Evolutionary conservation across 2,797 vertebrate genomes (phyloP).

Genomic region (Lagodon rhomboides): DNA sequence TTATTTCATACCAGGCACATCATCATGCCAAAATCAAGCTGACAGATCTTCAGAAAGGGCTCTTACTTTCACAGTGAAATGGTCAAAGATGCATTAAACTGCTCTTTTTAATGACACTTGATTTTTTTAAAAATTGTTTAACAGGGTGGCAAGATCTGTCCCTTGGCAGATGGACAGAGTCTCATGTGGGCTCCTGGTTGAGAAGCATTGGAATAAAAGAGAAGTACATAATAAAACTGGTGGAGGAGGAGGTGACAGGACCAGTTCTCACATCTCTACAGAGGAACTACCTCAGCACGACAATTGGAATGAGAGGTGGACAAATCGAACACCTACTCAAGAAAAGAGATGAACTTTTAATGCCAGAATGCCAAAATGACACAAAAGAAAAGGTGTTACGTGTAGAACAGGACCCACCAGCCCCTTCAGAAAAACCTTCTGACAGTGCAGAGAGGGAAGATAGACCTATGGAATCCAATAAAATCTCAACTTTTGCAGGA

Average conservation of each 20-base stretch:
- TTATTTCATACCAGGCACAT: too few relatives aligned
- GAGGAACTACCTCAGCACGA: slow-evolving; percentile 60
- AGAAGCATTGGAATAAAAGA: slow-evolving; percentile 77
- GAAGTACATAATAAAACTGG: slow-evolving; percentile 62
- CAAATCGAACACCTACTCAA: slow-evolving; percentile 76
- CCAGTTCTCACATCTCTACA: slow-evolving; percentile 64
- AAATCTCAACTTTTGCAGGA: slow-evolving; percentile 22
- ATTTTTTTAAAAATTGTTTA: not conserved
- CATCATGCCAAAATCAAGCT: too few relatives aligned
- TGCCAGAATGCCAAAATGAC: not conserved
- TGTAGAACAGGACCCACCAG: not conserved
- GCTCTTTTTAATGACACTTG: not conserved
- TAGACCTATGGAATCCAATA: not conserved
- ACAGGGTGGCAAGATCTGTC: slow-evolving; percentile 44
- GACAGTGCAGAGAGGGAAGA: accelerated
- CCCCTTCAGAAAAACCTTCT: slow-evolving; percentile 2
- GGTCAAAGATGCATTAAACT: not conserved
- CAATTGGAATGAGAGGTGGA: slow-evolving; percentile 77
- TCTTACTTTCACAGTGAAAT: not conserved
- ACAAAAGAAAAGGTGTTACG: accelerated
- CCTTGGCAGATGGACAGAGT: slow-evolving; percentile 77
- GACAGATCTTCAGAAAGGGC: too few relatives aligned
- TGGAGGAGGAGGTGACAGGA: slow-evolving; percentile 77
- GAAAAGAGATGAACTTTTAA: slow-evolving; percentile 71
- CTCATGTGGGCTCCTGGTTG: slow-evolving; percentile 78